These are phyloP conservation scores for Encarsia formosa DNA, from an alignment of 2,888 invertebrate genomes.

Conservation along the genomic window DNA sequence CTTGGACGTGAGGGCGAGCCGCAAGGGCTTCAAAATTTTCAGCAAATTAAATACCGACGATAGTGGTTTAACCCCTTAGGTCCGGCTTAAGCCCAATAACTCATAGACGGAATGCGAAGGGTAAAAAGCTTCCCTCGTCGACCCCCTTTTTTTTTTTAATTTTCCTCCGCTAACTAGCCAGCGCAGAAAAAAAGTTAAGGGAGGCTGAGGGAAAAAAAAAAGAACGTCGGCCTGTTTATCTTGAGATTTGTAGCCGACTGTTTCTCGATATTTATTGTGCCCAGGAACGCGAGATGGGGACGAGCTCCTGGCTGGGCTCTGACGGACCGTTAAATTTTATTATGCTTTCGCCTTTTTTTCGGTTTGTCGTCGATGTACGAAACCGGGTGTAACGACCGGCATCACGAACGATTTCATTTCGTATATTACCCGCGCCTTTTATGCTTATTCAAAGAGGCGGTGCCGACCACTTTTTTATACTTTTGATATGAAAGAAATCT, in stretches of 20 bases:
- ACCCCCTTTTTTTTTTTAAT: conserved; percentile 10
- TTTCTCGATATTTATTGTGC: conserved; percentile 46
- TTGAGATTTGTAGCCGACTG: conserved; percentile 46
- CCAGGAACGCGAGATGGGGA: conserved; percentile 8
- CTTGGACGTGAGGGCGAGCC: conserved; percentile 10
- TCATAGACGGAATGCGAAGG: conserved; percentile 45
- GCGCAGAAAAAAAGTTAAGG: conserved; percentile 18
- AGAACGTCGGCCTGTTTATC: conserved; percentile 44
- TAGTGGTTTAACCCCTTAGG: conserved; percentile 39
- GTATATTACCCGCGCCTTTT: conserved; percentile 20
- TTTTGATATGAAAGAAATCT: no score
- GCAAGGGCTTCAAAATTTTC: conserved; percentile 29
- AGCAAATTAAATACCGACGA: conserved; percentile 43
- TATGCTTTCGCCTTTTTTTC: conserved; percentile 33
- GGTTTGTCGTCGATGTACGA: not conserved
- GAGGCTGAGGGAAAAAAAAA: conserved; percentile 34
- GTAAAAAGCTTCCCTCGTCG: conserved; percentile 32
- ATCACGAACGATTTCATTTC: conserved; percentile 25
- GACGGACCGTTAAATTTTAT: conserved; percentile 47
- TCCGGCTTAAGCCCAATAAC: conserved; percentile 39
- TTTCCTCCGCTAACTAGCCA: conserved; percentile 5
- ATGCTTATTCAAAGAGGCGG: conserved; percentile 22
- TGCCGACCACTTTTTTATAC: no score
- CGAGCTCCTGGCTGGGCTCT: conserved; percentile 26
- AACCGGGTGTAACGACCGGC: conserved; percentile 11